These are phyloP conservation scores for Trachemys scripta DNA, from an alignment of 2,113 vertebrate species.

Conservation along the genomic window DNA sequence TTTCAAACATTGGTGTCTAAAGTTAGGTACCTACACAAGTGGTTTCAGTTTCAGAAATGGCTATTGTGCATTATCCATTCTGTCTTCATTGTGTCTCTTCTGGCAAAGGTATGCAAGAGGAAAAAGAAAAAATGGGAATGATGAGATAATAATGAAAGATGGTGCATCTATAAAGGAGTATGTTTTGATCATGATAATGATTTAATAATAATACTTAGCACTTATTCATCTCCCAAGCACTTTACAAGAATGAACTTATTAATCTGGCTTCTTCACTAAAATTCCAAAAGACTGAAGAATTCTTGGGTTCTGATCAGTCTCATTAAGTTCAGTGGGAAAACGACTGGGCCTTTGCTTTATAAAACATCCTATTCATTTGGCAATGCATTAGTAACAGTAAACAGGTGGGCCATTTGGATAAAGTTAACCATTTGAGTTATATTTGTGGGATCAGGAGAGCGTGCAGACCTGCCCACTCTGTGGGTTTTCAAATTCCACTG, in stretches of 20 bases:
- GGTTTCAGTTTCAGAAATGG: not conserved
- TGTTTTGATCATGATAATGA: not conserved
- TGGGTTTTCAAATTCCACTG: not conserved
- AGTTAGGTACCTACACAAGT: not conserved
- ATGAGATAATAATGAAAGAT: not conserved
- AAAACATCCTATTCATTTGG: not conserved
- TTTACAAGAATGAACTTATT: not conserved
- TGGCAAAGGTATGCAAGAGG: not conserved
- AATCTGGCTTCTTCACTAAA: not conserved
- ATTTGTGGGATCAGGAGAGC: not conserved
- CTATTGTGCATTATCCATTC: not conserved
- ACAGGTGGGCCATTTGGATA: not conserved
- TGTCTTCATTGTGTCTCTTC: not conserved
- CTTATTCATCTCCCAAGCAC: not conserved
- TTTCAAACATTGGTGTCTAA: not conserved
- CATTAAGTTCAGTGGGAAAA: not conserved
- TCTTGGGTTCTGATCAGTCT: not conserved
- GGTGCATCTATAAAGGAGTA: not conserved
- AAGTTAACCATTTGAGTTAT: not conserved
- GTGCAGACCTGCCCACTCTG: not conserved
- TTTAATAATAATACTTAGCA: not conserved
- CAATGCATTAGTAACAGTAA: not conserved
- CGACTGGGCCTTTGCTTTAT: not conserved
- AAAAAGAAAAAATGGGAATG: not conserved
- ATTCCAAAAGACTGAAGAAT: not conserved